Base-by-base conservation (phyloP, 2,888 invertebrate genomes). In the Meloe dianella region DNA sequence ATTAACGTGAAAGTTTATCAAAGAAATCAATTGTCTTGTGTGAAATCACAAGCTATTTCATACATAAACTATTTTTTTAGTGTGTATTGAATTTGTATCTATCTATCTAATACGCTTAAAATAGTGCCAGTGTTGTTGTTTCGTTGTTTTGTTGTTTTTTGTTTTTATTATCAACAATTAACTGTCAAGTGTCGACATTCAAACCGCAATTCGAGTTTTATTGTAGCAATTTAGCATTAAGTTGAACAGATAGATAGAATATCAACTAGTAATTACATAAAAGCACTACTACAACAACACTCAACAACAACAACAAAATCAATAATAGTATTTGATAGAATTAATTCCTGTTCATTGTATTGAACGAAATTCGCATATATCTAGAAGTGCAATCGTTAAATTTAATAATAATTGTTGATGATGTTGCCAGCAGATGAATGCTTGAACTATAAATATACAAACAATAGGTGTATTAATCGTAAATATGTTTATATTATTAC, bases 181-280 rank as follows among this genome's bases (percentile, higher is more conserved):
- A 71, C 73, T 67, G 69, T 70, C 67, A 70, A 70, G 68, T 65
- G 68, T 67, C 73, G 14, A 27, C 27, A 71, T 73, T 74, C 71
- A 70, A 65, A 67, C 66, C 66, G 67, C 68, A 60, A 69, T 67
- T 63, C 56, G 51, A 63, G 65, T 67, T 70, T 66, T 72, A 71
- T 71, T 69, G 60, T 63, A 35, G 61, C 69, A 65, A 72, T 72
- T 72, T 65, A 63, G 60, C 14, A 54, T 54, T 14, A 54, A 54
- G 24, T 54, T 27, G 54, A 54, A 54, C 65, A 41, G 63, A 66
- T 71, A 70, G 72, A 73, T 73, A 68, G 72, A 73, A 71, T 71
- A 73, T 70, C 69, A 73, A 73, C 71, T 70, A 68, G 65, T 66
- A 47, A 69, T 69, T 69, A 69, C 47, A 61, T 22, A 54, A 54